Conservation (phyloP, 2,113 vertebrate genomes). For the Urocitellus parryii region DNA sequence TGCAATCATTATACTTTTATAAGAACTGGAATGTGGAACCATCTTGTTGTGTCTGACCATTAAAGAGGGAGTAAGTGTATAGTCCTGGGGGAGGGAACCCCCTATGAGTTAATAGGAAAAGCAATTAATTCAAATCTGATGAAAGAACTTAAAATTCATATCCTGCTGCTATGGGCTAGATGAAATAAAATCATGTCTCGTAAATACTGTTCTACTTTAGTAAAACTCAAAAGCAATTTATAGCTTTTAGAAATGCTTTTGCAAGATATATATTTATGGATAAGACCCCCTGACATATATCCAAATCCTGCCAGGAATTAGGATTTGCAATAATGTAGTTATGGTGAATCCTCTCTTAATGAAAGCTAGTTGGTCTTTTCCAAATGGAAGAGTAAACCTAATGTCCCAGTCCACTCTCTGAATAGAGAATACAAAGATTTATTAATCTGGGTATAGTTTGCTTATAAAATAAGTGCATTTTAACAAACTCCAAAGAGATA, state of each 20-base stretch:
- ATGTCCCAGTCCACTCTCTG: background rate
- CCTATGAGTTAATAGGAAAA: background rate
- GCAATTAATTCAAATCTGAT: background rate
- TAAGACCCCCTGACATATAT: background rate
- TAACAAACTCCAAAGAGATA: background rate
- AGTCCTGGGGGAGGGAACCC: rapidly evolving
- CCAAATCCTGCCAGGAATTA: background rate
- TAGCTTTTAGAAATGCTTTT: background rate
- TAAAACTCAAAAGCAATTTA: conserved; percentile 43
- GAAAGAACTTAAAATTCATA: background rate
- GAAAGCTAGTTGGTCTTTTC: background rate
- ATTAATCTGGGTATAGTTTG: background rate
- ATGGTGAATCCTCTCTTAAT: background rate
- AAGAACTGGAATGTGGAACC: background rate
- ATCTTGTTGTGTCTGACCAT: background rate
- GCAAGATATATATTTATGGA: background rate
- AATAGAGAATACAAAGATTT: background rate
- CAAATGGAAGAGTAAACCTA: background rate
- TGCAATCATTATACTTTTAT: background rate
- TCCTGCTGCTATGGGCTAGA: background rate
- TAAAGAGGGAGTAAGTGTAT: background rate
- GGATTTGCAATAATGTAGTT: background rate
- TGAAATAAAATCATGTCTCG: conserved; percentile 2
- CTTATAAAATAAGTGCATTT: conserved; percentile 34
- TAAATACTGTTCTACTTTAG: background rate